phyloP scores from a whole-genome alignment of 2,888 invertebrate species.

The Andrena trimmerana region DNA sequence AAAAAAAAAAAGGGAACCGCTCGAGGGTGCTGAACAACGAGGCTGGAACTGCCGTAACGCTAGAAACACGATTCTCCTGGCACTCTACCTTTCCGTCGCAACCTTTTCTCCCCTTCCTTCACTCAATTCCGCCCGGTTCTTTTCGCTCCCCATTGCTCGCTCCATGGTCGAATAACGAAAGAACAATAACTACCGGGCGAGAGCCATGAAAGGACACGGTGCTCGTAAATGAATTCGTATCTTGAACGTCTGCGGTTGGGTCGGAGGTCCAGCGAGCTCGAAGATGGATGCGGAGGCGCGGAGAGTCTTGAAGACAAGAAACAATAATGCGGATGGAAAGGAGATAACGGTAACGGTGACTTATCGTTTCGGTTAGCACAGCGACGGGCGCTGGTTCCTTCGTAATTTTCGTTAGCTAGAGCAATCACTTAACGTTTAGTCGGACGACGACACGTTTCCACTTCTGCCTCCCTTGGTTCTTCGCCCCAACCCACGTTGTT shows the following conservation, averaged over 20 bases:
- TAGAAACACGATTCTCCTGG: conserved; percentile 33
- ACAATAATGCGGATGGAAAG: conserved; percentile 42
- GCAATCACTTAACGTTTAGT: conserved; percentile 56
- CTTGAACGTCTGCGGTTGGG: conserved; percentile 14
- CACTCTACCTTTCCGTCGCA: not conserved
- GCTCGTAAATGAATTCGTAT: conserved; percentile 63
- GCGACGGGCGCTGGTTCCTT: conserved; percentile 32
- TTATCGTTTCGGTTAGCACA: conserved; percentile 46
- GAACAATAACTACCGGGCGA: conserved; percentile 14
- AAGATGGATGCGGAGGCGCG: conserved; percentile 36
- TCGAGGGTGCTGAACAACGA: conserved; percentile 57
- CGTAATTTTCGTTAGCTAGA: conserved; percentile 57
- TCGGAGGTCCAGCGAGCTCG: not conserved
- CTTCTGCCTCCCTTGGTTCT: conserved; percentile 1
- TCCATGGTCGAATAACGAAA: not conserved
- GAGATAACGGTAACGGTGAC: conserved; percentile 48
- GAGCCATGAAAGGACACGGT: not conserved
- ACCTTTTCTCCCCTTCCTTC: not conserved
- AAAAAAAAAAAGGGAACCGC: conserved; percentile 23
- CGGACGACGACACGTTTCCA: conserved; percentile 30
- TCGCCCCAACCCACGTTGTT: not conserved
- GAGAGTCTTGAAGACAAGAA: conserved; percentile 27
- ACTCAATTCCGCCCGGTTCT: conserved; percentile 14
- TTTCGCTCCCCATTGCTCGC: not conserved
- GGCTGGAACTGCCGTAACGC: conserved; percentile 21